These are phyloP conservation scores for Lepus townsendii DNA, from an alignment of 2,797 vertebrate genomes.

Conservation along the genomic window DNA sequence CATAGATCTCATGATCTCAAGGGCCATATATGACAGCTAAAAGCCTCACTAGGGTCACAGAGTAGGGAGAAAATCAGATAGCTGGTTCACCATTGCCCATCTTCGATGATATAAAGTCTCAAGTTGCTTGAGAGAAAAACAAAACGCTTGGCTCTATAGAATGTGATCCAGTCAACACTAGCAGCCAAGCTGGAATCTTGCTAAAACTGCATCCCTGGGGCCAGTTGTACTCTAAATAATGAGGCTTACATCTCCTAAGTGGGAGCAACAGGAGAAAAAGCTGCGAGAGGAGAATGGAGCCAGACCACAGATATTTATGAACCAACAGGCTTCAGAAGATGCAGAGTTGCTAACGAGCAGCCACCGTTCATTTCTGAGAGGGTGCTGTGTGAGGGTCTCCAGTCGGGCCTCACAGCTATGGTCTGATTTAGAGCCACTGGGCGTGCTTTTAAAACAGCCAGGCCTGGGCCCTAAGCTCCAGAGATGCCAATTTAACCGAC, in stretches of 20 bases:
- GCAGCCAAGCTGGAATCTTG: constrained; percentile 54
- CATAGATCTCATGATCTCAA: background rate
- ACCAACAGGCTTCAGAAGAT: background rate
- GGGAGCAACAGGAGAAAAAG: background rate
- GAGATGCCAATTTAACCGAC: background rate
- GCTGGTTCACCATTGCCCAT: background rate
- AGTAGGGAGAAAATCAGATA: constrained; percentile 17
- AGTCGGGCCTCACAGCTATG: background rate
- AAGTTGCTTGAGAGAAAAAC: constrained; percentile 29
- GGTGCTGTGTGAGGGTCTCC: background rate
- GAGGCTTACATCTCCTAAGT: background rate
- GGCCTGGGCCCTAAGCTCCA: background rate
- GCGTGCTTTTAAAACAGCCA: background rate
- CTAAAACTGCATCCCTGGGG: constrained; percentile 36
- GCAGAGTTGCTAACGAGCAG: background rate
- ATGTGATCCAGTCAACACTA: constrained; percentile 39
- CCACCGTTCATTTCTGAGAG: background rate
- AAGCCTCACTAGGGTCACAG: background rate
- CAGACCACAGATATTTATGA: background rate
- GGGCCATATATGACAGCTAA: constrained; percentile 12
- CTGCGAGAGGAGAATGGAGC: background rate
- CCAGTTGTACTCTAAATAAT: constrained; percentile 56
- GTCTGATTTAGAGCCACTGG: background rate
- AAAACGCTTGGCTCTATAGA: constrained; percentile 6
- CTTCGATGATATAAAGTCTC: background rate